Conservation (phyloP, 2,888 invertebrate species). For the Pammene aurita region DNA sequence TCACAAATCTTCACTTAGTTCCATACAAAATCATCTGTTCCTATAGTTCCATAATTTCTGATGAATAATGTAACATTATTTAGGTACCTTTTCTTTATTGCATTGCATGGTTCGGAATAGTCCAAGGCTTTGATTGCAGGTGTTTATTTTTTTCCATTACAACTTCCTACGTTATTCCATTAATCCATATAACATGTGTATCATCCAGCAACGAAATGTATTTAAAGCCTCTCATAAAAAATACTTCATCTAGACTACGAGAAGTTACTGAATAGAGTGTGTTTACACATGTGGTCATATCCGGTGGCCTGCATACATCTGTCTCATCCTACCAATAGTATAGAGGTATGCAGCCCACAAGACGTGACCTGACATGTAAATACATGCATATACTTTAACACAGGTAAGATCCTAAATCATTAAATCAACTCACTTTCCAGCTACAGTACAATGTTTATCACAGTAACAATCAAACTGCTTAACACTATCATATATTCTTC, state of each 20-base stretch:
- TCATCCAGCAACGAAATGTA: slow-evolving; percentile 13
- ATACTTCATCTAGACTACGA: slow-evolving; percentile 45
- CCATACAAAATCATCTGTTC: too few species aligned
- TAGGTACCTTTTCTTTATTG: too few species aligned
- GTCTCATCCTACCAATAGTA: too few species aligned
- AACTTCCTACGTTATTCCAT: not conserved
- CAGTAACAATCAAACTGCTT: slow-evolving; percentile 49
- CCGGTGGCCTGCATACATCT: too few species aligned
- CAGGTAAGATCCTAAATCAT: slow-evolving; percentile 30
- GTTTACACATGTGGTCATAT: slow-evolving; percentile 1
- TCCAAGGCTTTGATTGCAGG: too few species aligned
- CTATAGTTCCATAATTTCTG: too few species aligned
- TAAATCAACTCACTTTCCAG: slow-evolving; percentile 41
- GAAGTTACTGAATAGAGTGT: slow-evolving; percentile 20
- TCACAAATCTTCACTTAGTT: too few species aligned
- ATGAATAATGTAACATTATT: too few species aligned
- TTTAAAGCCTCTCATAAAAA: slow-evolving; percentile 27
- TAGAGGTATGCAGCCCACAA: too few species aligned
- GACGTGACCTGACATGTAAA: too few species aligned
- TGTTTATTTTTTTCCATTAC: too few species aligned
- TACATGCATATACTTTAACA: not conserved
- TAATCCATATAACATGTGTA: not conserved
- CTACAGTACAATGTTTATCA: slow-evolving; percentile 52
- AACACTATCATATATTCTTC: slow-evolving; percentile 39
- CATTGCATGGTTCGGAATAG: too few species aligned